Evolutionary conservation across 92 coral and sea anemone genomes (phyloP).

Genomic region (Desmophyllum pertusum): DNA sequence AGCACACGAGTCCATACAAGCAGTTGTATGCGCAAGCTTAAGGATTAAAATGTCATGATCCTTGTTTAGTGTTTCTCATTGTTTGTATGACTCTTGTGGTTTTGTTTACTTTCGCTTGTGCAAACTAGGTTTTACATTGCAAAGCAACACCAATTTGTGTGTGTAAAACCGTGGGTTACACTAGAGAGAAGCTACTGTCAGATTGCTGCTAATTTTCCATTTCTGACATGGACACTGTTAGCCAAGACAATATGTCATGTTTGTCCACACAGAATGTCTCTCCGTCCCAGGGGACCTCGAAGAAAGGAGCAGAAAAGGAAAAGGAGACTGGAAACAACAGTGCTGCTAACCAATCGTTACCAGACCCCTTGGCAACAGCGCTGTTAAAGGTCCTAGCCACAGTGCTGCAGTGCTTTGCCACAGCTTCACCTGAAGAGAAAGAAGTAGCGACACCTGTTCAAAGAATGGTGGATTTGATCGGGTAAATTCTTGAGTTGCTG

Average conservation of each 20-base stretch:
- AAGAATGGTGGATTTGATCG: constrained; percentile 85
- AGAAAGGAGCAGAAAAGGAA: constrained; percentile 81
- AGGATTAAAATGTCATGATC: too few relatives aligned
- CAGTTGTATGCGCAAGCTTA: too few relatives aligned
- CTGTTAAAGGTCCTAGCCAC: constrained; percentile 80
- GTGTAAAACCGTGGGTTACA: too few relatives aligned
- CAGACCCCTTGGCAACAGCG: constrained; percentile 81
- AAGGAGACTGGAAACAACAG: constrained; percentile 67
- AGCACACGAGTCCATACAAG: too few relatives aligned
- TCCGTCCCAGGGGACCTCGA: constrained; percentile 35
- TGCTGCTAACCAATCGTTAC: constrained; percentile 45
- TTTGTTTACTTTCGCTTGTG: too few relatives aligned
- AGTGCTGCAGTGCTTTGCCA: constrained; percentile 79
- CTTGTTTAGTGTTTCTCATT: too few relatives aligned
- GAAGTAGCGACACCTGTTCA: constrained; percentile 73
- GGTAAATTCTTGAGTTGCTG: constrained; percentile 50
- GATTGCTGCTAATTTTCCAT: too few relatives aligned
- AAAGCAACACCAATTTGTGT: too few relatives aligned
- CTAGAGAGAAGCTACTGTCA: too few relatives aligned
- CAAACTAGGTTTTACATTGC: too few relatives aligned
- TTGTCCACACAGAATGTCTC: constrained; percentile 43
- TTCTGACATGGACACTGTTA: too few relatives aligned
- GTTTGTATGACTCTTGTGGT: too few relatives aligned
- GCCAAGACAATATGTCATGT: not conserved
- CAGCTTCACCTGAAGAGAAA: constrained; percentile 62